Evolutionary conservation across 2,113 vertebrate genomes (phyloP).

Genomic region (Cichladusa arquata): DNA sequence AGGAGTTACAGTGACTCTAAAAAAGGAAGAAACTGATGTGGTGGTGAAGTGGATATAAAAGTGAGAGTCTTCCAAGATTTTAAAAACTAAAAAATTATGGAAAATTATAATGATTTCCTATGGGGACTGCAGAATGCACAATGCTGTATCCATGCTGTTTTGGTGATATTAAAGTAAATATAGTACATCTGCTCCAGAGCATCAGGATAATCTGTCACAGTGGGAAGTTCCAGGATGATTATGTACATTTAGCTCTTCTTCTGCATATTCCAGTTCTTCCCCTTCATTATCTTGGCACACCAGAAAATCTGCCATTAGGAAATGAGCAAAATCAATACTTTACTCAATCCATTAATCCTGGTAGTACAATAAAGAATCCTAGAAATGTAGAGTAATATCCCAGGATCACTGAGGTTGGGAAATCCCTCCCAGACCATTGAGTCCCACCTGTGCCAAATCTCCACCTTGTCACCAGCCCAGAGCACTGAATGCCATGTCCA

Average conservation of each 20-base stretch:
- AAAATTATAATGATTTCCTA: conserved; percentile 51
- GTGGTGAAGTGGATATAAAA: not conserved
- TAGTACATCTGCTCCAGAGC: conserved; percentile 61
- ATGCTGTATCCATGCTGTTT: conserved; percentile 55
- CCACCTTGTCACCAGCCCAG: not conserved
- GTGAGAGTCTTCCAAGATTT: not conserved
- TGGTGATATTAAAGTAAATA: conserved; percentile 72
- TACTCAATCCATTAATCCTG: not conserved
- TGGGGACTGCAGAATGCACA: not conserved
- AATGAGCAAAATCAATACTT: not conserved
- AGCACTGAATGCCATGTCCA: not conserved
- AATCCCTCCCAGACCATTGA: accelerated
- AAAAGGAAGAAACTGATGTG: not conserved
- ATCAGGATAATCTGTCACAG: conserved; percentile 56
- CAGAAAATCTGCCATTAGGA: conserved; percentile 8
- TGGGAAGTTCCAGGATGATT: conserved; percentile 56
- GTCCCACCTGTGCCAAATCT: not conserved
- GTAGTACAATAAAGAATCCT: not conserved
- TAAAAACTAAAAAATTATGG: conserved; percentile 20
- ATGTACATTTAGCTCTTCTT: conserved; percentile 44
- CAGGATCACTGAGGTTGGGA: not conserved
- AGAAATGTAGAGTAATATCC: not conserved
- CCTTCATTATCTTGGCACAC: conserved; percentile 37
- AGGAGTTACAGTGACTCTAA: not conserved
- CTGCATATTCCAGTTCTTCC: conserved; percentile 9